phyloP scores from a whole-genome alignment of 2,113 vertebrate species.

The Malurus cyaneus region DNA sequence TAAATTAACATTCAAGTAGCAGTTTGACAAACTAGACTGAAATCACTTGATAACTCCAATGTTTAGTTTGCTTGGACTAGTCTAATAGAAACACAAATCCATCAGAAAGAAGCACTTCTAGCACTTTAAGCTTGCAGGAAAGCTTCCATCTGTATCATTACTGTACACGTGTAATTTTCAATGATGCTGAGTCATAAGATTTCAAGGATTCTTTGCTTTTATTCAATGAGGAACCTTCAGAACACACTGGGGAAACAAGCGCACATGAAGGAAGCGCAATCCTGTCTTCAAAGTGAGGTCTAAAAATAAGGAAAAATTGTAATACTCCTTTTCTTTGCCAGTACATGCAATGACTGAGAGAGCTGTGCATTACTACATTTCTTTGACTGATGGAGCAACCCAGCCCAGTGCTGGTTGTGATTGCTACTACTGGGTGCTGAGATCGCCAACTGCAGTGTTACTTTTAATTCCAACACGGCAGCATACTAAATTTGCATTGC shows the following conservation, averaged over 20 bases:
- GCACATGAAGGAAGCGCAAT: not conserved
- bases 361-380: not conserved
- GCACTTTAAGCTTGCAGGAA: not conserved
- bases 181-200: not conserved
- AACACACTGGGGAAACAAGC: not conserved
- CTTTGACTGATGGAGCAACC: not conserved
- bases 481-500: rapidly evolving
- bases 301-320: not conserved
- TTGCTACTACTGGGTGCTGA: not conserved
- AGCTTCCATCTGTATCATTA: not conserved
- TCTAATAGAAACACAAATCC: not conserved
- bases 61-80: not conserved
- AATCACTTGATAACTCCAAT: not conserved
- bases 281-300: not conserved
- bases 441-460: not conserved
- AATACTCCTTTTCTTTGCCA: not conserved
- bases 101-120: not conserved
- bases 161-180: not conserved
- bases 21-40: not conserved
- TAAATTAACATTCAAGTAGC: not conserved
- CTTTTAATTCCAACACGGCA: not conserved
- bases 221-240: not conserved
- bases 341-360: not conserved
- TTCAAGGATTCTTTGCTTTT: not conserved
- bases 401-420: not conserved